Evolutionary conservation across 2,113 vertebrate species (phyloP), one percentile per base, ranked within the genome.

Genomic region (Forbesichthys papilliferus): DNA sequence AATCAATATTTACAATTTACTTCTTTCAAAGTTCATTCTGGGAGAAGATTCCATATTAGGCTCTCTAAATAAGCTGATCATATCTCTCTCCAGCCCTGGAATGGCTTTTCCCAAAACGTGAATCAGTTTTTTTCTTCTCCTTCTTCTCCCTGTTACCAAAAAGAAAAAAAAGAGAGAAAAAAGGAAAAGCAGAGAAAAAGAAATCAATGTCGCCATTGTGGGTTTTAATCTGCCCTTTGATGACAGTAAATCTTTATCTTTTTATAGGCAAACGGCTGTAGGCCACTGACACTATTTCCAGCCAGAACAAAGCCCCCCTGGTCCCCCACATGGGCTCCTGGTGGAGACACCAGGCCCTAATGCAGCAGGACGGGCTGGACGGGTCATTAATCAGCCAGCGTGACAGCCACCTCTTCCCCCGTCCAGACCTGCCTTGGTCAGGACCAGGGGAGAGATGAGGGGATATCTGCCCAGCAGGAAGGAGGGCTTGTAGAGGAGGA

Each of bases 1-100:
- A 98, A 99, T 99, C 98, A 99, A 98, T 99, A 98, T 99, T 98
- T 98, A 99, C 98, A 99, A 99, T 99, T 99, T 99, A 98, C 97
- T 98, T 96, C 97, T 99, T 98, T 99, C 98, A 99, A 99, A 99
- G 98, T 98, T 98, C 96, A 98, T 98, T 99, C 95, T 87, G 80
- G 89, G 94, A 96, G 96, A 98, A 94, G 96, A 98, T 96, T 98
- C 96, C 94, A 96, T 98, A 96, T 98, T 98, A 98, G 98, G 96
- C 95, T 98, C 95, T 96, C 96, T 95, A 98, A 98, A 99, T 98
- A 99, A 98, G 96, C 95, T 99, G 98, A 99, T 99, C 97, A 99
- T 99, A 98, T 99, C 98, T 95, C 93, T 91, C 93, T 89, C 92
- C 88, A 75, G 93, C 93, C 93, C 93, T 93, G 95, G 95, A 99